phyloP scores from a whole-genome alignment of 2,113 vertebrate genomes.

The Philantomba maxwellii region DNA sequence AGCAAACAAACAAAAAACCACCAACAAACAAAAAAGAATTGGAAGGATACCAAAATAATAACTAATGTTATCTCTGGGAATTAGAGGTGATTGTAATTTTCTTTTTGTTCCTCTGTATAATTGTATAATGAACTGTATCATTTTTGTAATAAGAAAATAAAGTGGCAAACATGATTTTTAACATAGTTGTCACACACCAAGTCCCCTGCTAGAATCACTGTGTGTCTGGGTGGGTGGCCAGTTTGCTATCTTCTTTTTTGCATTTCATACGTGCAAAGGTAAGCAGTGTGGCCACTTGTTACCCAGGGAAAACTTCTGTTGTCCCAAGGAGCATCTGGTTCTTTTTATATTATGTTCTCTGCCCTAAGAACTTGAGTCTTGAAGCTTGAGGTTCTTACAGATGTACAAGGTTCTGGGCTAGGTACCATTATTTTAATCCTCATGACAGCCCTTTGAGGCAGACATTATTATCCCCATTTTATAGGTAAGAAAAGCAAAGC shows the following conservation, averaged over 20 bases:
- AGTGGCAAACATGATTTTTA: background rate
- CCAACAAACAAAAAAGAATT: background rate
- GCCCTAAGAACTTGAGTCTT: background rate
- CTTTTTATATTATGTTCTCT: background rate
- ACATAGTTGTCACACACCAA: background rate
- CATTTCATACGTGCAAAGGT: background rate
- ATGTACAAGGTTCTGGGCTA: background rate
- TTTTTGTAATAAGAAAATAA: background rate
- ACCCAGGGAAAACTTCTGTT: background rate
- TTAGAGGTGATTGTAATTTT: background rate
- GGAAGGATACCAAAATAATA: background rate
- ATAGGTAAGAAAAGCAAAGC: background rate
- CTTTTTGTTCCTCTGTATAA: background rate
- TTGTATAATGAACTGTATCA: background rate
- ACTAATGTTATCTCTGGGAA: background rate
- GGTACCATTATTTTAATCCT: background rate
- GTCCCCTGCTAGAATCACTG: background rate
- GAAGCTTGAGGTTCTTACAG: background rate
- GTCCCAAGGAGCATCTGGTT: background rate
- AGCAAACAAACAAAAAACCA: background rate
- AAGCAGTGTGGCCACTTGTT: background rate
- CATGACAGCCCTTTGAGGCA: background rate
- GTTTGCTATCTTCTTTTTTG: background rate
- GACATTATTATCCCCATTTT: background rate
- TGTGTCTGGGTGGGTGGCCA: background rate